Conservation (phyloP, 2,113 vertebrate species). For the Donacobius atricapilla region DNA sequence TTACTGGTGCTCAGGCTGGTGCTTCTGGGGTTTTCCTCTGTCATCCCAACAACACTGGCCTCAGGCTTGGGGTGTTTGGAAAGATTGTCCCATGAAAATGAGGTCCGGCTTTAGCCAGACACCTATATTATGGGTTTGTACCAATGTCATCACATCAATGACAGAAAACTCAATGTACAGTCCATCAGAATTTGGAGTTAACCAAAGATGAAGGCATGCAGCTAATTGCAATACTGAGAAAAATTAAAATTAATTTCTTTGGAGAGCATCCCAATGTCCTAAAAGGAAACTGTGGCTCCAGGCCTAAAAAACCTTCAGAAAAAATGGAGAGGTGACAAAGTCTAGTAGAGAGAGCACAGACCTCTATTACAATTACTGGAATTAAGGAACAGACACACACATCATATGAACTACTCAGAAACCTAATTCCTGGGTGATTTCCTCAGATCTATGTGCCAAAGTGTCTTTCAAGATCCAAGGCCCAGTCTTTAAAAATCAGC, state of each 20-base stretch:
- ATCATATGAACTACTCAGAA: not conserved
- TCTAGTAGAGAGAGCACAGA: not conserved
- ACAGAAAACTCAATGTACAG: not conserved
- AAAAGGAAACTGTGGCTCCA: not conserved
- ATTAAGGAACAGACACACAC: not conserved
- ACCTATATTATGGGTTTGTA: not conserved
- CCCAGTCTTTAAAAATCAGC: not conserved
- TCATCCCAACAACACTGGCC: not conserved
- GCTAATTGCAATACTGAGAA: not conserved
- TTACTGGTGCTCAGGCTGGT: not conserved
- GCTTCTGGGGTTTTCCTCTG: not conserved
- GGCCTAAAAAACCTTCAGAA: not conserved
- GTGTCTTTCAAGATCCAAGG: not conserved
- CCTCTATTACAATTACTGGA: not conserved
- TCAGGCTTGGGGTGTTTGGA: not conserved
- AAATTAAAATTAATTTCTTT: not conserved
- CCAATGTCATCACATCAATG: fast-evolving
- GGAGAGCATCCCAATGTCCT: not conserved
- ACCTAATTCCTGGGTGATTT: not conserved
- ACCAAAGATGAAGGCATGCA: not conserved
- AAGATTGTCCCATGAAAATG: fast-evolving
- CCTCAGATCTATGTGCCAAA: not conserved
- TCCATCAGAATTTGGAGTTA: not conserved
- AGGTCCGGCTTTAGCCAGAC: not conserved
- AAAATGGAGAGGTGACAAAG: not conserved